These are phyloP conservation scores for Lysandra bellargus DNA, from an alignment of 2,888 invertebrate species.

Conservation along the genomic window DNA sequence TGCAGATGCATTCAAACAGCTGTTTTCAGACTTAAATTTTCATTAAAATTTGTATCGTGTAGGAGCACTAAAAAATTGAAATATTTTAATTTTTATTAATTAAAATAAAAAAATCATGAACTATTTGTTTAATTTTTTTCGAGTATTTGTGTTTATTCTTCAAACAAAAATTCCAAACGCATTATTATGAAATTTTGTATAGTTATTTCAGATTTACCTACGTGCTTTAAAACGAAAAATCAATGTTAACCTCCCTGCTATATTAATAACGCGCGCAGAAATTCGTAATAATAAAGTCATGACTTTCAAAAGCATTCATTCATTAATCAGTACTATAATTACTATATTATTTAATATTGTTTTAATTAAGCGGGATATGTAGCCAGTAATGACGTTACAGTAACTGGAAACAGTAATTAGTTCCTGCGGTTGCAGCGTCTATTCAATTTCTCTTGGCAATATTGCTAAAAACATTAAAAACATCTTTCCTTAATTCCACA, in stretches of 20 bases:
- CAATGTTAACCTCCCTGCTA: no score
- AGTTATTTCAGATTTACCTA: no score
- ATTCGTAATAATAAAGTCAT: no score
- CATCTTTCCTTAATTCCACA: slow-evolving; percentile 3
- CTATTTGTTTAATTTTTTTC: no score
- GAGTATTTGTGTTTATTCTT: no score
- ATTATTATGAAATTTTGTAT: no score
- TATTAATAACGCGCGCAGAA: no score
- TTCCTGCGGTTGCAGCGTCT: not conserved
- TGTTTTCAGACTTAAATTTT: not conserved
- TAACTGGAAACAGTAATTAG: slow-evolving; percentile 7
- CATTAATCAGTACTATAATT: no score
- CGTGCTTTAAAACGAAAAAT: no score
- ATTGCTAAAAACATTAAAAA: slow-evolving; percentile 17
- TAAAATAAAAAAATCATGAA: no score
- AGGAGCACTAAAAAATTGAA: not conserved
- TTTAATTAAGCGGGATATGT: not conserved
- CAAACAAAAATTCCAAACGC: no score
- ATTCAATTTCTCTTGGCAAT: not conserved
- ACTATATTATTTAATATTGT: not conserved
- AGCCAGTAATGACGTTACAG: slow-evolving; percentile 3
- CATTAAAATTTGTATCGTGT: not conserved
- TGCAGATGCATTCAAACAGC: slow-evolving; percentile 17
- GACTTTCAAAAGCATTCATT: no score
- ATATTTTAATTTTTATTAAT: not conserved